A percentile compares a stretch with the other conserved stretches of the same genome.
phyloP scores from a whole-genome alignment of 2,113 vertebrate genomes.

The Mungos mungo region DNA sequence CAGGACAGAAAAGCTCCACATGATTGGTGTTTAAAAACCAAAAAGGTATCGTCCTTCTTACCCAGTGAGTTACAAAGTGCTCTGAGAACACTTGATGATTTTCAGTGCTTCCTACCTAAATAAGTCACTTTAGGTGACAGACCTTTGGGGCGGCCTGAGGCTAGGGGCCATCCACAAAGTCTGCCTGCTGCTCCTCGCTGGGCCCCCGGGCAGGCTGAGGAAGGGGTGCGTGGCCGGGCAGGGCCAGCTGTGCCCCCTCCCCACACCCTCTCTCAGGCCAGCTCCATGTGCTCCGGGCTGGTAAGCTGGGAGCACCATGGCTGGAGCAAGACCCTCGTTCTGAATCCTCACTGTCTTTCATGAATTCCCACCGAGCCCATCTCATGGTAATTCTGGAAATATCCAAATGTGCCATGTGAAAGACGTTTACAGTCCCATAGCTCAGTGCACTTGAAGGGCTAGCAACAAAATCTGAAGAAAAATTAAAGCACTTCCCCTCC shows the following conservation, averaged over 20 bases:
- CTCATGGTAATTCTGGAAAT: constrained; percentile 68
- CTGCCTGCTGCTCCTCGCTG: background rate
- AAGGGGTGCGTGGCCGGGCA: background rate
- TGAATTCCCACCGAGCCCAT: constrained; percentile 22
- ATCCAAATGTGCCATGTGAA: constrained; percentile 53
- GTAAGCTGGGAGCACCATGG: background rate
- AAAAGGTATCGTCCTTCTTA: constrained; percentile 65
- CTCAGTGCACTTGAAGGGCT: constrained; percentile 80
- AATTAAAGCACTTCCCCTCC: constrained; percentile 64
- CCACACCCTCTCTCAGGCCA: background rate
- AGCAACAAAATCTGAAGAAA: constrained; percentile 70
- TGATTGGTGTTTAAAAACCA: constrained; percentile 6
- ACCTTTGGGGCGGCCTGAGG: constrained; percentile 40
- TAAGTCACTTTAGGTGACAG: constrained; percentile 75
- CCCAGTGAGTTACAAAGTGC: constrained; percentile 76
- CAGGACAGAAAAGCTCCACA: constrained; percentile 49
- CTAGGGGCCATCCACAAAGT: background rate
- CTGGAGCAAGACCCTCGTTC: background rate
- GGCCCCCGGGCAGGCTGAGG: background rate
- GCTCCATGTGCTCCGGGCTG: background rate
- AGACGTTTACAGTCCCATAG: constrained; percentile 41
- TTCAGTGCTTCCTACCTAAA: constrained; percentile 78
- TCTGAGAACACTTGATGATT: constrained; percentile 61
- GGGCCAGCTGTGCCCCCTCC: background rate
- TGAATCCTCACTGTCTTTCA: background rate